Conservation (phyloP, 2,797 vertebrate species). For the Syngnathus rostellatus region DNA sequence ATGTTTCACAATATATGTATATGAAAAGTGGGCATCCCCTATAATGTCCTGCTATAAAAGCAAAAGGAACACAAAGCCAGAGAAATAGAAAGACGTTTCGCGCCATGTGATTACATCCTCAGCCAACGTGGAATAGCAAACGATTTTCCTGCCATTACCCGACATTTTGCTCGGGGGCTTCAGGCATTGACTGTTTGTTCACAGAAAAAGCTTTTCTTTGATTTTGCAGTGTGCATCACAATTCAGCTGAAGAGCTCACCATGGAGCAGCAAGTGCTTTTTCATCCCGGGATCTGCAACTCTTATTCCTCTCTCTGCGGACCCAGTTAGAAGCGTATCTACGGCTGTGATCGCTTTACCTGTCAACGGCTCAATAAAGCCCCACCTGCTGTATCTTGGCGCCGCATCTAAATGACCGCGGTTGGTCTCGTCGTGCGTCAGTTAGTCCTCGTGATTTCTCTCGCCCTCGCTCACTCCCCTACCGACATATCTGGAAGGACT, state of each 20-base stretch:
- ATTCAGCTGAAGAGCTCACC: conserved; percentile 29
- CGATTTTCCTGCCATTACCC: conserved; percentile 36
- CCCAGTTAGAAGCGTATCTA: conserved; percentile 46
- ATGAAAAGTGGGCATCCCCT: conserved; percentile 17
- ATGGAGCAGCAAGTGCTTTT: conserved; percentile 44
- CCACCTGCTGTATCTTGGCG: conserved; percentile 27
- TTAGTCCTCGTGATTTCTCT: conserved; percentile 10
- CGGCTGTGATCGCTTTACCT: conserved; percentile 39
- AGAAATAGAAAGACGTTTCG: conserved; percentile 33
- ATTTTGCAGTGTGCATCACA: conserved; percentile 24
- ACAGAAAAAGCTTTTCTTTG: conserved; percentile 27
- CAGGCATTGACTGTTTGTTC: conserved; percentile 29
- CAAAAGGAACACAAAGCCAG: conserved; percentile 17
- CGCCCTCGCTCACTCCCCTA: not conserved
- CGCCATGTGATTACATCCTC: conserved; percentile 56
- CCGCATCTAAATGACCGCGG: conserved; percentile 29
- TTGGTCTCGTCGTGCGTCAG: conserved; percentile 23
- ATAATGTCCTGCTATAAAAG: conserved; percentile 35
- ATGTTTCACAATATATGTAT: not conserved
- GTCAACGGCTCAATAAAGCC: conserved; percentile 48
- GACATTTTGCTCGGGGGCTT: conserved; percentile 18
- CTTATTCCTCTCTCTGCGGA: conserved; percentile 30
- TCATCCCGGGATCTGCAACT: conserved; percentile 33
- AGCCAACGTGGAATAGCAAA: conserved; percentile 42
- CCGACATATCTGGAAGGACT: conserved; percentile 17